Evolutionary conservation across 2,888 invertebrate species (phyloP).

Genomic region (Phalera bucephala): DNA sequence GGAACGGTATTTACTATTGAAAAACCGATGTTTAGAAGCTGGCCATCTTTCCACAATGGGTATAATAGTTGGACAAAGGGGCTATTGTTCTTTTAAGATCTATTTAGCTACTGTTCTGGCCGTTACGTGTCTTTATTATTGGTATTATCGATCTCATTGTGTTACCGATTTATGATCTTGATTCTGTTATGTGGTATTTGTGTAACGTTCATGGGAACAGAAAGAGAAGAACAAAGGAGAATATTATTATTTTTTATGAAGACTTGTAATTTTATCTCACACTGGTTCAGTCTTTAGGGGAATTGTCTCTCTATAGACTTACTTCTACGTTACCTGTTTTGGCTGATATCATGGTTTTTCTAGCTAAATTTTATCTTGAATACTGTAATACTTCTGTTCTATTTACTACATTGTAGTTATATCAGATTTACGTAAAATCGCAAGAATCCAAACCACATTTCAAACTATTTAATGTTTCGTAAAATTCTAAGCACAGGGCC

Average conservation of each 20-base stretch:
- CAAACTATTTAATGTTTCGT: too few species aligned
- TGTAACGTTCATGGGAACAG: conserved; percentile 72
- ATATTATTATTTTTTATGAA: neutral
- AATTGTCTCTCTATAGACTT: too few species aligned
- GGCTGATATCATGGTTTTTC: too few species aligned
- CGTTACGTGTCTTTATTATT: conserved; percentile 65
- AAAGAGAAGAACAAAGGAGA: conserved; percentile 17
- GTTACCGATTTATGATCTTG: conserved; percentile 66
- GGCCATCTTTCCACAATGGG: conserved; percentile 44
- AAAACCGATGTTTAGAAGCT: conserved; percentile 60
- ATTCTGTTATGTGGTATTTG: conserved; percentile 55
- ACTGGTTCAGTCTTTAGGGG: too few species aligned
- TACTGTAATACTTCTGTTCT: too few species aligned
- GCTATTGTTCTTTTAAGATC: conserved; percentile 65
- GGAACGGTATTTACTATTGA: conserved; percentile 66
- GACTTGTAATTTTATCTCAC: too few species aligned
- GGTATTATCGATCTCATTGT: conserved; percentile 77
- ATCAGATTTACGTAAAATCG: too few species aligned
- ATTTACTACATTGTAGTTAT: too few species aligned
- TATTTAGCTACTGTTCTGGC: conserved; percentile 75
- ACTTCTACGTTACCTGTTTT: too few species aligned
- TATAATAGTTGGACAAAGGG: conserved; percentile 59
- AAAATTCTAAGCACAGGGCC: too few species aligned
- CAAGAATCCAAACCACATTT: too few species aligned
- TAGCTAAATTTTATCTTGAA: too few species aligned